Evolutionary conservation across 2,888 invertebrate species (phyloP).

Genomic region (Cheilosia scutellata): DNA sequence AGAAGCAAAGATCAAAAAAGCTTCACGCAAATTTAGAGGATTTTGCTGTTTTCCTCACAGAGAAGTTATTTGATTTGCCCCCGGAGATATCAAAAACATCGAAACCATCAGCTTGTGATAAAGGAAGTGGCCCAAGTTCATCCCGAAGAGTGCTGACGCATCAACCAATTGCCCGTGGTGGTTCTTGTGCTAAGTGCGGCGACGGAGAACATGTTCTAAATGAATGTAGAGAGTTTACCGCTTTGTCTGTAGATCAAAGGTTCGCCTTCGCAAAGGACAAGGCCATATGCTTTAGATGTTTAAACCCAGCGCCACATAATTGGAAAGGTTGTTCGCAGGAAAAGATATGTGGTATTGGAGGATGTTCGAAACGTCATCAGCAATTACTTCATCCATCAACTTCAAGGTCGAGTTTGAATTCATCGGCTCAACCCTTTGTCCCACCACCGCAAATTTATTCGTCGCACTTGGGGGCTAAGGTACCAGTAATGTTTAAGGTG

Average conservation of each 20-base stretch:
- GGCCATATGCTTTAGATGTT: background rate
- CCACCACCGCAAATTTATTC: no score
- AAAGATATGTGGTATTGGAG: slow-evolving; percentile 15
- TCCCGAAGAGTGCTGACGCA: slow-evolving; percentile 22
- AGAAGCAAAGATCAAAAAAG: background rate
- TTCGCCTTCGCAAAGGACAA: no score
- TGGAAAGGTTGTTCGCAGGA: slow-evolving; percentile 18
- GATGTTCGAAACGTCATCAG: slow-evolving; percentile 8
- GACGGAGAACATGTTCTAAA: background rate
- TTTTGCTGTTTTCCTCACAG: no score
- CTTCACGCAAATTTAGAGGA: no score
- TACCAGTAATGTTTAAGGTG: slow-evolving; percentile 30
- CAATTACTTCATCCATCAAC: no score
- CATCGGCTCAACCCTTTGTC: no score
- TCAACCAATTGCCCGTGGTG: background rate
- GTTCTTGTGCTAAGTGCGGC: background rate
- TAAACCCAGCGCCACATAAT: slow-evolving; percentile 1
- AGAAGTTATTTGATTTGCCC: no score
- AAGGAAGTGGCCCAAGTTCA: slow-evolving; percentile 2
- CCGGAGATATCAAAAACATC: background rate
- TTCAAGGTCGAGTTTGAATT: no score
- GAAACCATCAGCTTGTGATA: slow-evolving; percentile 7
- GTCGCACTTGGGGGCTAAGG: slow-evolving; percentile 24
- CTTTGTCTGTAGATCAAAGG: background rate
- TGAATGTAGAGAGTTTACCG: background rate